Base-by-base conservation (phyloP, 2,888 invertebrate genomes). In the Junonia oenone region DNA sequence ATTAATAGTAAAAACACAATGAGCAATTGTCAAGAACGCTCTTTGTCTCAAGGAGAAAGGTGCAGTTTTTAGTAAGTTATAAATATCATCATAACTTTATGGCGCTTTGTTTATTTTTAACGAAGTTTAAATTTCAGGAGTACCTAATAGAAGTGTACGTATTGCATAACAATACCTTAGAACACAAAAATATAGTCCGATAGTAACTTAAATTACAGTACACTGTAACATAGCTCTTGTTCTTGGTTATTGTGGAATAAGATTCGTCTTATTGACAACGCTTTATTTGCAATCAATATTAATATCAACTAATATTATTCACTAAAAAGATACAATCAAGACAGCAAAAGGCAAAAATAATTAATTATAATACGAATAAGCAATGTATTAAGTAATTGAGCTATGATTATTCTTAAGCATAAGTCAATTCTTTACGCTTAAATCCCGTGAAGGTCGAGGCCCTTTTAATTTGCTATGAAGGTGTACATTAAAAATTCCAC, bases 21-120 rank as follows among this genome's bases (percentile, higher is more conserved):
- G 33, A 51, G 9, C 38, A 49, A 53, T 53, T 56, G 51, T 31
- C 37, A 33, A 45, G 50, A 54, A 58, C 40, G 14, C 33, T 48
- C 27, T 13, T 33, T 37, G 51, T 52, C 56, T 40, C 52, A 45
- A 29, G 49, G 56, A 54, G 59, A 59, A 56, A 59, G 54, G 56
- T 56, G 50, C 33, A 31, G 29, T 33, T 38, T 29, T 19, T 35
- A 50, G 17, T 40, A 8, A 43, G 49, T 49, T 33, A 53, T 22
- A n/a, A n/a, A n/a, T n/a, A n/a, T n/a, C n/a, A n/a, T 37, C 43
- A 35, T 17, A 51, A 26, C 40, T 55, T 53, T 56, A 59, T 46
- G 53, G 31, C 31, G 33, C 56, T 56, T 59, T 59, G 56, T 56
- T 38, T 52, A 19, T 38, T 15, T 11, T 19, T 17, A 13, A 14